phyloP scores from a whole-genome alignment of 2,888 invertebrate species.

The Cartodere bifasciata region DNA sequence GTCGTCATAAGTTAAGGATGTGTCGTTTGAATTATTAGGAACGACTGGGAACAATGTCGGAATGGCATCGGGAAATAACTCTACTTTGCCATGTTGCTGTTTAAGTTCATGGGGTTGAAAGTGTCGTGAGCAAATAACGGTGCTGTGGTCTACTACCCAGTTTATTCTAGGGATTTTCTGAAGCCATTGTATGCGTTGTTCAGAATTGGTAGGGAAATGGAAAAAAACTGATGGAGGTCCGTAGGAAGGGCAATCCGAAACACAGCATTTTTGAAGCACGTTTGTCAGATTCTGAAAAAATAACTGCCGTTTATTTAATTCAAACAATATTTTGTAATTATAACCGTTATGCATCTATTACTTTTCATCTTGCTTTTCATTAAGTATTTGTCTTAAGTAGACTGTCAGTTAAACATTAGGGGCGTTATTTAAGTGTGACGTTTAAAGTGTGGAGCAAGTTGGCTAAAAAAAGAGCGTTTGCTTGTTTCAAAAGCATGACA shows the following conservation, averaged over 20 bases:
- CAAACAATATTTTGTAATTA: too few species aligned
- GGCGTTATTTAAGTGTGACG: too few species aligned
- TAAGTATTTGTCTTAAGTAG: too few species aligned
- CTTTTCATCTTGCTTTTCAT: too few species aligned
- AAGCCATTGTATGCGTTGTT: slow-evolving; percentile 5
- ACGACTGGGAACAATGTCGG: slow-evolving; percentile 7
- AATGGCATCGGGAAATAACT: neutral
- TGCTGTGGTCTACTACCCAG: slow-evolving; percentile 11
- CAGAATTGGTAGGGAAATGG: slow-evolving; percentile 7
- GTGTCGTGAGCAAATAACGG: slow-evolving; percentile 8
- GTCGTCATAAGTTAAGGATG: slow-evolving; percentile 4
- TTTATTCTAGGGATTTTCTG: slow-evolving; percentile 9
- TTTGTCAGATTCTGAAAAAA: too few species aligned
- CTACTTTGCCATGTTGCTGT: neutral
- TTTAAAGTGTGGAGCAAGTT: too few species aligned
- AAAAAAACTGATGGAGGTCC: slow-evolving; percentile 1
- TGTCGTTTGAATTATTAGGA: slow-evolving; percentile 2
- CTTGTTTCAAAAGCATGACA: too few species aligned
- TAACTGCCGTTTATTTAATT: too few species aligned
- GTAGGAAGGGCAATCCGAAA: slow-evolving; percentile 6
- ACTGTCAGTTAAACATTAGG: too few species aligned
- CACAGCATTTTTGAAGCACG: slow-evolving; percentile 10
- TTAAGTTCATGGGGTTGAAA: slow-evolving; percentile 1
- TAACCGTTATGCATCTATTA: too few species aligned
- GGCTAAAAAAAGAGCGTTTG: too few species aligned